These are phyloP conservation scores for Channa argus DNA, from an alignment of 2,113 vertebrate species.

Conservation along the genomic window DNA sequence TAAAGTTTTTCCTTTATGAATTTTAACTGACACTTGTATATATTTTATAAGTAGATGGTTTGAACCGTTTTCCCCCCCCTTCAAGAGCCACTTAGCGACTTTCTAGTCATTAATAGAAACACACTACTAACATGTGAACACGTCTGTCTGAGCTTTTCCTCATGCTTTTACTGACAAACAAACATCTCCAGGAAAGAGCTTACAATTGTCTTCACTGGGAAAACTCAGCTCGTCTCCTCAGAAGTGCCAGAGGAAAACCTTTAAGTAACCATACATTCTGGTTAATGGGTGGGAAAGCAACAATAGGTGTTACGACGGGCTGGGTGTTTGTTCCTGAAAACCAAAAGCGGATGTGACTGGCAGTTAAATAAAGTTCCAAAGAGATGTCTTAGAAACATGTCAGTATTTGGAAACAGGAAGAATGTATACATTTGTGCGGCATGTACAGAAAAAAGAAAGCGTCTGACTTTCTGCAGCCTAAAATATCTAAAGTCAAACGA, in stretches of 20 bases:
- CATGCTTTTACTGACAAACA: slow-evolving; percentile 12
- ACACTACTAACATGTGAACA: background rate
- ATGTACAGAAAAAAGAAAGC: background rate
- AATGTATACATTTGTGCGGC: too few relatives aligned
- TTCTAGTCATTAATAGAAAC: too few relatives aligned
- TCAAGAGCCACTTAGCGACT: too few relatives aligned
- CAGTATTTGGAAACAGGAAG: too few relatives aligned
- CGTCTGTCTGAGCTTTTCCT: background rate
- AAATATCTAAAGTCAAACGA: too few relatives aligned
- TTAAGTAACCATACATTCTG: slow-evolving; percentile 27
- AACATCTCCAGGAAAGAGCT: slow-evolving; percentile 16
- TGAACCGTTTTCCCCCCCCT: too few relatives aligned
- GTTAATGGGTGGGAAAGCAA: slow-evolving; percentile 10
- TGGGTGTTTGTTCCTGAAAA: slow-evolving; percentile 35
- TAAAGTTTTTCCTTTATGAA: background rate
- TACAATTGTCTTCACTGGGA: slow-evolving; percentile 22
- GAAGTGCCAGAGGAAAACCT: slow-evolving; percentile 20
- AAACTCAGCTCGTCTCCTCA: slow-evolving; percentile 29
- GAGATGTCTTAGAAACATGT: background rate
- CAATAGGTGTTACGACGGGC: slow-evolving; percentile 16
- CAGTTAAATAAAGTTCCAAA: slow-evolving; percentile 10
- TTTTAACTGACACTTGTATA: too few relatives aligned
- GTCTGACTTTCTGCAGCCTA: too few relatives aligned
- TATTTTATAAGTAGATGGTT: too few relatives aligned
- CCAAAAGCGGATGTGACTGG: slow-evolving; percentile 8